A percentile compares a stretch with the other conserved stretches of the same genome.
phyloP scores from a whole-genome alignment of 2,888 invertebrate genomes.

The Hypselothyrea guttata region DNA sequence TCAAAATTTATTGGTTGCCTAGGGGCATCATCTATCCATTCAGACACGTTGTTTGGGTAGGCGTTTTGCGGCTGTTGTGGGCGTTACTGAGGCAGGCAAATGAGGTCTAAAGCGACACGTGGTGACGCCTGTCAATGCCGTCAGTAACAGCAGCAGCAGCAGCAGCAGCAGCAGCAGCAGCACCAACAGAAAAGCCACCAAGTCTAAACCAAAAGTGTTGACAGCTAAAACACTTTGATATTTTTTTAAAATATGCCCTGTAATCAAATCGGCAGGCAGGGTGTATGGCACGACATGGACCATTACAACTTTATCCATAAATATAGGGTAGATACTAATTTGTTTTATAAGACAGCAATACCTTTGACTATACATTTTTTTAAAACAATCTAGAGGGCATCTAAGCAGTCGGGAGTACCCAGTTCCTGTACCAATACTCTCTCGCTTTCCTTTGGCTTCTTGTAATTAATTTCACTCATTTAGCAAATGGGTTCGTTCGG shows the following conservation, averaged over 20 bases:
- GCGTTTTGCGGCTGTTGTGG: constrained; percentile 33
- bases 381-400: constrained; percentile 5
- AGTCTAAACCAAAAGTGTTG: constrained; percentile 48
- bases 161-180: constrained; percentile 27
- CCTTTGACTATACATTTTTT: too few relatives aligned
- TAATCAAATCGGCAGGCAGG: background rate
- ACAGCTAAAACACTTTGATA: constrained; percentile 58
- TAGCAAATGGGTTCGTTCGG: constrained; percentile 66
- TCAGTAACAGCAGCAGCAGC: constrained; percentile 24
- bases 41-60: constrained; percentile 19
- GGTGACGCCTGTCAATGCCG: constrained; percentile 57
- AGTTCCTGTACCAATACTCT: background rate
- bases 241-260: constrained; percentile 35
- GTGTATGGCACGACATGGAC: too few relatives aligned
- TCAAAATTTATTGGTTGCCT: constrained; percentile 55
- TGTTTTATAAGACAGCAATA: too few relatives aligned
- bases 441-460: constrained; percentile 54
- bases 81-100: constrained; percentile 54
- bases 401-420: background rate
- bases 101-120: constrained; percentile 57
- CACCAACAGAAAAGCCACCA: constrained; percentile 18
- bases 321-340: too few relatives aligned
- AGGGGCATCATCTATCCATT: constrained; percentile 36
- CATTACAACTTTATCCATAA: too few relatives aligned
- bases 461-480: constrained; percentile 71